These are phyloP conservation scores for Thomomys bottae DNA, from an alignment of 2,113 vertebrate species.

Conservation along the genomic window DNA sequence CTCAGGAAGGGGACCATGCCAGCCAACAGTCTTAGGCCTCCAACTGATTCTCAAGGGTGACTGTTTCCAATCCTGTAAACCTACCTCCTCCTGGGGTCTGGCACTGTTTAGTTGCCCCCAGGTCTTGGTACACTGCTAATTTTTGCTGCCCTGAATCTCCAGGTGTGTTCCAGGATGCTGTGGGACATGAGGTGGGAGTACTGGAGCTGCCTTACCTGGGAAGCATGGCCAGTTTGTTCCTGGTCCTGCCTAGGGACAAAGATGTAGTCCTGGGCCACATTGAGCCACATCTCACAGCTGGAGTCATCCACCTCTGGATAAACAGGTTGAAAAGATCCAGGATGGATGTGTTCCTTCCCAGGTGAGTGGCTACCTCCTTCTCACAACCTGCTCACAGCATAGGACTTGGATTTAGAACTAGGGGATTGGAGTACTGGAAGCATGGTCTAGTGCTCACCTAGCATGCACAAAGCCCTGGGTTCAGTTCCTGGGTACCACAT, in stretches of 20 bases:
- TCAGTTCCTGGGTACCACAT: too few species aligned
- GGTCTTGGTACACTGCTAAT: not conserved
- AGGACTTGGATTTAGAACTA: not conserved
- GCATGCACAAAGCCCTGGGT: too few species aligned
- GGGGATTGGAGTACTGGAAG: too few species aligned
- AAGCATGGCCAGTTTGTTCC: constrained; percentile 88
- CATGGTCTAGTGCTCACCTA: too few species aligned
- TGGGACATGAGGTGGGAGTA: constrained; percentile 86
- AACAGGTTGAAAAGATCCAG: constrained; percentile 87
- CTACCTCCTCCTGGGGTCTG: not conserved
- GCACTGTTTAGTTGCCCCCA: not conserved
- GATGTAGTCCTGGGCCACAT: constrained; percentile 85
- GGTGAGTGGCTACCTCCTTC: constrained; percentile 80
- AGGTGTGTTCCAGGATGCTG: constrained; percentile 90
- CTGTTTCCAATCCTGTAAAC: not conserved
- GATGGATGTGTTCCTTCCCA: constrained; percentile 94
- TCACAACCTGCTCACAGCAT: not conserved
- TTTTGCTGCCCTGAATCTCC: not conserved
- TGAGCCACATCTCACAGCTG: constrained; percentile 88
- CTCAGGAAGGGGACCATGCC: not conserved
- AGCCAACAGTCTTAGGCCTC: not conserved
- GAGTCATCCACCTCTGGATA: constrained; percentile 87
- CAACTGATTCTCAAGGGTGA: not conserved
- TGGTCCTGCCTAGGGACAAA: constrained; percentile 89
- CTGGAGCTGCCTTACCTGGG: constrained; percentile 91